Conservation (phyloP, 2,797 vertebrate genomes). For the Sebastes nivosus region DNA sequence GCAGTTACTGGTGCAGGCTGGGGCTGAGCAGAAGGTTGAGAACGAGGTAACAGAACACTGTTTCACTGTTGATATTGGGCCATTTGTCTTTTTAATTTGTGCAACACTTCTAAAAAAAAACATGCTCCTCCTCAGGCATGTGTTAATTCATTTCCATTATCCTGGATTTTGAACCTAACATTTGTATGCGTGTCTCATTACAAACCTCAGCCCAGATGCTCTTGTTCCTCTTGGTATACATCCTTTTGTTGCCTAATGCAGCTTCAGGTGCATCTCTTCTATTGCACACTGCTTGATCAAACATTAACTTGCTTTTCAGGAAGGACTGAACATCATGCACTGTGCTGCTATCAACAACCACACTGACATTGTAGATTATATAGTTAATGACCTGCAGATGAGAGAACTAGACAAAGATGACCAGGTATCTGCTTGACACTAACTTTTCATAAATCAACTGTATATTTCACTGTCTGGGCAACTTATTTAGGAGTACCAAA, state of each 20-base stretch:
- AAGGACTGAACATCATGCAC: constrained; percentile 90
- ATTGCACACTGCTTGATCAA: neutral
- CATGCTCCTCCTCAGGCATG: neutral
- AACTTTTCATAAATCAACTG: neutral
- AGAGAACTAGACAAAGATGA: constrained; percentile 88
- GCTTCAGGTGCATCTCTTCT: neutral
- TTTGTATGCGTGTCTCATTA: neutral
- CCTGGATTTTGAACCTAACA: neutral
- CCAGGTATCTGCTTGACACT: constrained; percentile 70
- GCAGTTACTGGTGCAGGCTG: constrained; percentile 88
- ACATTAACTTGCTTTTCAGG: constrained; percentile 68
- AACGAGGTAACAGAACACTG: constrained; percentile 69
- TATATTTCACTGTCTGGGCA: neutral
- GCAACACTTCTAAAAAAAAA: neutral
- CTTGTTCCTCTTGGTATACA: neutral
- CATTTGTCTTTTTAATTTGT: neutral
- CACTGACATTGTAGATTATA: constrained; percentile 85
- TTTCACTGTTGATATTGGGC: neutral
- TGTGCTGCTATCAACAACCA: constrained; percentile 91
- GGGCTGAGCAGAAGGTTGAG: constrained; percentile 87
- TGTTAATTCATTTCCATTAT: neutral
- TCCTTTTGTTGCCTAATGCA: neutral
- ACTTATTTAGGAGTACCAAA: neutral
- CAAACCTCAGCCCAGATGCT: neutral
- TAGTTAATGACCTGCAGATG: constrained; percentile 91